phyloP scores from a whole-genome alignment of 2,888 invertebrate genomes.

The Hydrotaea cyrtoneurina region DNA sequence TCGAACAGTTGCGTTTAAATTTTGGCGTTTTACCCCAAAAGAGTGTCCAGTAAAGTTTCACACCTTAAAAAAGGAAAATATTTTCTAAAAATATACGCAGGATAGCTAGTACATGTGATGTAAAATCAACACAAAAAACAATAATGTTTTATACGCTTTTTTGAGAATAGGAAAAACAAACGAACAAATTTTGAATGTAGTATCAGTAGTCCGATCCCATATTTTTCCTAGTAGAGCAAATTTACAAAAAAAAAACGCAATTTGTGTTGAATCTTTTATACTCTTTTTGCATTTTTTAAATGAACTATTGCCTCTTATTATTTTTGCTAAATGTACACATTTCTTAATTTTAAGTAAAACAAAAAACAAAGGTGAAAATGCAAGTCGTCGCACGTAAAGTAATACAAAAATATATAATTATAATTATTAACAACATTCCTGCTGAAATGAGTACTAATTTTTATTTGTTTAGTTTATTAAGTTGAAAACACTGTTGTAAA shows the following conservation, averaged over 20 bases:
- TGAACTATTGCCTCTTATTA: constrained; percentile 23
- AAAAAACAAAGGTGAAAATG: neutral
- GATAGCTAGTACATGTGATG: neutral
- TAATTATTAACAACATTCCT: constrained; percentile 67
- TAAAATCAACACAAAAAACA: constrained; percentile 4
- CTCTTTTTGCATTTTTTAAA: constrained; percentile 18
- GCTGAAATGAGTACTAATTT: constrained; percentile 65
- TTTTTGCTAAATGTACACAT: constrained; percentile 25
- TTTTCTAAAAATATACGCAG: constrained; percentile 43
- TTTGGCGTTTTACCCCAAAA: constrained; percentile 83
- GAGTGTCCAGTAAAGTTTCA: constrained; percentile 9
- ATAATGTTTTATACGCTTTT: constrained; percentile 29
- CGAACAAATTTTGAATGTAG: constrained; percentile 28
- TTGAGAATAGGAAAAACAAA: neutral
- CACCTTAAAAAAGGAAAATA: constrained; percentile 1
- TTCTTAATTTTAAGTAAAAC: neutral
- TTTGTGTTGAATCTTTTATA: constrained; percentile 14
- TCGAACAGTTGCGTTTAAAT: constrained; percentile 94
- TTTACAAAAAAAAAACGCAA: constrained; percentile 47
- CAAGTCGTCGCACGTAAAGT: neutral
- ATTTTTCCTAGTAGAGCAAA: constrained; percentile 44
- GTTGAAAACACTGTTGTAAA: constrained; percentile 42
- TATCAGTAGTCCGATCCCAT: constrained; percentile 20
- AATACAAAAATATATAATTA: neutral
- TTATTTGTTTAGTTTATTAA: constrained; percentile 45